Evolutionary conservation across 2,113 vertebrate genomes (phyloP).

Genomic region (Daphoenositta chrysoptera): DNA sequence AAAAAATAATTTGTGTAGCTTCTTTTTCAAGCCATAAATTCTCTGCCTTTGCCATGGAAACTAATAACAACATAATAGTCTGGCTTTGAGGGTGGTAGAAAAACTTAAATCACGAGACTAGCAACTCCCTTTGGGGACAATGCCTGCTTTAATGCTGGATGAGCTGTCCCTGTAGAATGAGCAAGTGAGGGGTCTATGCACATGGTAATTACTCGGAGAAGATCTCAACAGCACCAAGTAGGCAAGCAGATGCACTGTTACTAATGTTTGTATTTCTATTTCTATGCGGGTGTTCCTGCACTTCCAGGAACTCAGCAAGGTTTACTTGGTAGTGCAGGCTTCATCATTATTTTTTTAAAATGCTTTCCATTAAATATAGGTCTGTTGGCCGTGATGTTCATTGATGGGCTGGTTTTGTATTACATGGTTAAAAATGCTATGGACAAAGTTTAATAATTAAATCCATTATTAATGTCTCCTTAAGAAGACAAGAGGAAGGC

Average conservation of each 20-base stretch:
- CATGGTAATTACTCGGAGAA: neutral
- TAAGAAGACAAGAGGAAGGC: slow-evolving; percentile 2
- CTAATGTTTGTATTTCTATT: slow-evolving; percentile 8
- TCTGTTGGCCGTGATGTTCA: neutral
- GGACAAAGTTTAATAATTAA: slow-evolving; percentile 53
- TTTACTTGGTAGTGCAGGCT: slow-evolving; percentile 25
- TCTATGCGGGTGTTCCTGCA: neutral
- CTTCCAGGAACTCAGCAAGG: slow-evolving; percentile 45
- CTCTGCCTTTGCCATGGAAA: neutral
- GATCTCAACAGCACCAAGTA: neutral
- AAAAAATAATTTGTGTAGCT: neutral
- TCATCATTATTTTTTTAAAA: neutral
- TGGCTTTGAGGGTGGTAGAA: neutral
- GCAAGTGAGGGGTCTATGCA: neutral
- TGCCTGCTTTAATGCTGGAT: neutral
- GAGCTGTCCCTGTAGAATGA: neutral
- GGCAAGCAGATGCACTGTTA: neutral
- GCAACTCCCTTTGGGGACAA: neutral
- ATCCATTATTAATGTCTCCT: slow-evolving; percentile 51
- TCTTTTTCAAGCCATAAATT: neutral
- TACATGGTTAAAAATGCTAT: slow-evolving; percentile 32
- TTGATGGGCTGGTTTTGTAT: slow-evolving; percentile 41
- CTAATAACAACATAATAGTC: neutral
- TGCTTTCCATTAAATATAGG: slow-evolving; percentile 22
- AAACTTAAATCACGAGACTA: neutral